Conservation (phyloP, 2,797 vertebrate genomes). For the Denticeps clupeoides region DNA sequence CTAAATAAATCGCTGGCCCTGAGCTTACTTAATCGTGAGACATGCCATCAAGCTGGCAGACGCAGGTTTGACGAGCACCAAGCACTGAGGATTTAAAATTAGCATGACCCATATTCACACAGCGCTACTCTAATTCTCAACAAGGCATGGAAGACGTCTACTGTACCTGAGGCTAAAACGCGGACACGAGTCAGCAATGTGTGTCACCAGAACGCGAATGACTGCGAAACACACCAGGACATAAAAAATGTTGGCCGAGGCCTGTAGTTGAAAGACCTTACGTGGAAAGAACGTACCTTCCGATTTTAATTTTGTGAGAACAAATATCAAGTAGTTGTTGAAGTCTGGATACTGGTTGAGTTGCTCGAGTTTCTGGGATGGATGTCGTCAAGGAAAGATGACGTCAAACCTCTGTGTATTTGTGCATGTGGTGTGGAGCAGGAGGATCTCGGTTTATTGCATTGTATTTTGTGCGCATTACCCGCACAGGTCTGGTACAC, state of each 20-base stretch:
- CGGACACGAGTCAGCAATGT: too few relatives aligned
- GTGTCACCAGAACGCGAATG: too few relatives aligned
- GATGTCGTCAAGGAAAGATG: slow-evolving; percentile 62
- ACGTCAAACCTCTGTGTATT: too few relatives aligned
- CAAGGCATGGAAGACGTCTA: not conserved
- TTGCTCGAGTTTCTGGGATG: slow-evolving; percentile 89
- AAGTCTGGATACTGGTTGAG: slow-evolving; percentile 97
- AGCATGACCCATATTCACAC: slow-evolving; percentile 53
- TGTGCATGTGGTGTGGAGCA: too few relatives aligned
- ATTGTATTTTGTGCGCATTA: too few relatives aligned
- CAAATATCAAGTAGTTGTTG: slow-evolving; percentile 98
- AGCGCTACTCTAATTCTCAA: not conserved
- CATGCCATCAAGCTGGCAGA: not conserved
- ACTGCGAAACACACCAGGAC: not conserved
- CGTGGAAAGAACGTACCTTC: slow-evolving; percentile 90
- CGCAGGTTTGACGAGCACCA: slow-evolving; percentile 16
- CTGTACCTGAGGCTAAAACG: not conserved
- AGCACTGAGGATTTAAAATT: slow-evolving; percentile 54
- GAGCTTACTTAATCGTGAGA: not conserved
- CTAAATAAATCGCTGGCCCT: too few relatives aligned
- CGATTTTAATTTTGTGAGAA: slow-evolving; percentile 91
- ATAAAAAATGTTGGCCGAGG: not conserved
- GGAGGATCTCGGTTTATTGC: too few relatives aligned
- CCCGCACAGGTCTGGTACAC: too few relatives aligned
- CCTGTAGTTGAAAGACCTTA: too few relatives aligned